Conservation (phyloP, 2,113 vertebrate genomes). For the Potamarius usumacintae region DNA sequence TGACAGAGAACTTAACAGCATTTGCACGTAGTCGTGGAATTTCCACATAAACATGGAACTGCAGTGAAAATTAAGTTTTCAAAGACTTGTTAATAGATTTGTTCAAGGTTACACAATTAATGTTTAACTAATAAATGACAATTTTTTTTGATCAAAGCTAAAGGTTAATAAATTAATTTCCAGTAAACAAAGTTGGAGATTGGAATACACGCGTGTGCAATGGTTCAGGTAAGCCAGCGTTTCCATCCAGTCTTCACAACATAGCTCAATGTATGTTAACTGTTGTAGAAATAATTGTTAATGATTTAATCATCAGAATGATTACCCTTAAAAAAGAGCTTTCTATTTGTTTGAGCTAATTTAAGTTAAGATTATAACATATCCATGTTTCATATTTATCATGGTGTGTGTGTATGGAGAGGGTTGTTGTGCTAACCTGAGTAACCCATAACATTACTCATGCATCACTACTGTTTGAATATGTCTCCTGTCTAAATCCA, state of each 20-base stretch:
- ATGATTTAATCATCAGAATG: neutral
- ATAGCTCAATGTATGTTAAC: neutral
- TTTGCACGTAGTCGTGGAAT: neutral
- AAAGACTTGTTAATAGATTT: neutral
- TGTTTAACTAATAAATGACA: neutral
- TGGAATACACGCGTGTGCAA: neutral
- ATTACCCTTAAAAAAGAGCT: neutral
- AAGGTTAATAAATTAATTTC: neutral
- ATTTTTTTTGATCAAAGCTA: neutral
- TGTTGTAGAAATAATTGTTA: neutral
- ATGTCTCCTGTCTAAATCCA: neutral
- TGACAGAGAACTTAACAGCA: neutral
- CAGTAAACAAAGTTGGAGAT: conserved; percentile 14
- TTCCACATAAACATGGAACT: neutral
- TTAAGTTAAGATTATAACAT: neutral
- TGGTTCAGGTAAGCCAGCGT: conserved; percentile 14
- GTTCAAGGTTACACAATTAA: neutral
- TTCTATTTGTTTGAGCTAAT: neutral
- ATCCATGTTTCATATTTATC: neutral
- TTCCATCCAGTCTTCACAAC: neutral
- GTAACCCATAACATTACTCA: neutral
- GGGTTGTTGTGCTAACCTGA: neutral
- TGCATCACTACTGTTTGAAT: neutral
- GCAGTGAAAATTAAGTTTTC: neutral
- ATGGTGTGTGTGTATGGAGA: neutral